Base-by-base conservation (phyloP, 1,140 invertebrate species). In the Drosophila lacteicornis region DNA sequence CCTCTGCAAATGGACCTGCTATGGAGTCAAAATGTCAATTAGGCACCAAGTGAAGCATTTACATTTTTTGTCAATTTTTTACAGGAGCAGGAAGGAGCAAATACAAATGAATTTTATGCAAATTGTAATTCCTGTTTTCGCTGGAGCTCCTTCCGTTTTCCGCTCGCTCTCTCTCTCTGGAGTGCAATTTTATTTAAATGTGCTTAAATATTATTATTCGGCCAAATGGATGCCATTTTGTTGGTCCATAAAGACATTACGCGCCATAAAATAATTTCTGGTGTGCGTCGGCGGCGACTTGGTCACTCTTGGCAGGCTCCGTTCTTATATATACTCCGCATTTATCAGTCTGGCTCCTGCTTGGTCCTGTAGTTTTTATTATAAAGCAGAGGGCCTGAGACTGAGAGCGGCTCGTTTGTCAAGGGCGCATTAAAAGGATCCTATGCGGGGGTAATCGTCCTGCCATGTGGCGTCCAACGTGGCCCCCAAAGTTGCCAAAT, bases 251-350 rank as follows among this genome's bases (percentile, higher is more conserved):
- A 88, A 88, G 82, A 82, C 85, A 85, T 90, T 90, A 82, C 81
- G 85, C 85, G 62, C 86, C 80, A 88, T 88, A 90, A 88, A 88
- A 88, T 90, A 88, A 90, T 88, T 85, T 90, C 65, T 65, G 33
- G 67, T 38, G 43, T 66, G 74, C 73, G 71, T 75, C 27, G 71
- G 71, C 73, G 78, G 73, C 78, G 63, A 60, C 74, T 59, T 73
- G 68, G 69, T 46, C 75, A 65, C 61, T 82, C 61, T 82, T 82
- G 75, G 65, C 82, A 85, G 68, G 51, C 69, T 58, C 53, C 45
- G 49, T 38, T 57, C n/a, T 13, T 9, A 25, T 57, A 42, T 42
- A 56, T 1, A 8, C 13, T 25, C 30, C 60, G 60, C 73, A 53
- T 66, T 83, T 83, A 57, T 75, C 65, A 82, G 50, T 79, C 76